Evolutionary conservation across 2,797 vertebrate species (phyloP), one percentile per base, ranked within the genome.

Genomic region (Kryptolebias ocellatus): DNA sequence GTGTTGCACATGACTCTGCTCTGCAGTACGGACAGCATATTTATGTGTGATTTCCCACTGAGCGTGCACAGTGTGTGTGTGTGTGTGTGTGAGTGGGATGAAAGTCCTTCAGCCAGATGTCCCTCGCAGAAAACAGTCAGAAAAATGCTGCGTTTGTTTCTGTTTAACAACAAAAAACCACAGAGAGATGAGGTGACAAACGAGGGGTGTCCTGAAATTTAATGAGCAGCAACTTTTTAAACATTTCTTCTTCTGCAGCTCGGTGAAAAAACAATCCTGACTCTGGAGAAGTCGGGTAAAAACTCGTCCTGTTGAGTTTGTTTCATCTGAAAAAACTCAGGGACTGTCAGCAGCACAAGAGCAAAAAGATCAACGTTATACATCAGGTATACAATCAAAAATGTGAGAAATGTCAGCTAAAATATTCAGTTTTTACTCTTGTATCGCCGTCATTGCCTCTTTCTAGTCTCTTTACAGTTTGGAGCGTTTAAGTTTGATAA

Each of bases 31-130:
- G 59, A 62, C 37, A 24, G 50, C 66, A 51, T 83, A 60, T 80
- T 80, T 70, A 60, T 69, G 69, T 74, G 62, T 42, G 68, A 75
- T 72, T 76, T 74, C 76, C 65, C 71, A 18, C 71, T 42, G 64
- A 77, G 81, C 49, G 9, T 0, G 20, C 28, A 39, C 55, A 34
- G 45, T 42, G 57, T 80, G 73, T 78, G 72, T 24, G 20, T 24
- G 20, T 24, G 20, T 24, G 20, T 76, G 68, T 74, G 64, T 44
- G 66, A 77, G 49, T 29, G 31, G 45, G 71, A 72, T 1, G 66
- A 72, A 52, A 55, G 83, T 75, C 79, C 74, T 74, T 69, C 46
- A 75, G 55, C 70, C 79, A 77, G 59, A 81, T 68, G 78, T 75
- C 55, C 44, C 20, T 54, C 52, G 20, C 20, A 18, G 7, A 7